Evolutionary conservation across 23 tunicate species (phyloP), one percentile per base, ranked within the genome.

Genomic region (Ciona savignyi): DNA sequence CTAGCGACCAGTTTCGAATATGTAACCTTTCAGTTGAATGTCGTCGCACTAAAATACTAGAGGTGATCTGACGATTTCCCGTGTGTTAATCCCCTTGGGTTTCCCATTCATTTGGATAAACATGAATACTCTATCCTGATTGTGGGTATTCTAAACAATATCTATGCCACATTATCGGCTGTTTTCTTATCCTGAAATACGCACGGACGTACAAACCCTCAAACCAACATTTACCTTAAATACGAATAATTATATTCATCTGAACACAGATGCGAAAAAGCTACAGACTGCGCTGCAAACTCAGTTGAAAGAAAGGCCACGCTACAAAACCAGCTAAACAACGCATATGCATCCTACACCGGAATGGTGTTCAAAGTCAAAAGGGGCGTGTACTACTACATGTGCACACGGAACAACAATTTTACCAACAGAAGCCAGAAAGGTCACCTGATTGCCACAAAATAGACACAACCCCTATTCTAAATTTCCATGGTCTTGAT

Each of bases 381-480:
- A 31, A 61, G 27, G 30, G 99, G 95, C 35, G 35, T 24, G 23
- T 63, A 83, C 42, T 70, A 87, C 60, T 86, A 80, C 79, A 66
- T 86, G 68, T 80, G 93, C 80, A 66, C 95, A 23, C 83, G 98
- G 29, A 92, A 92, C 80, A 92, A 92, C 72, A 86, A 87, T 79
- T 92, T 92, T 42, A 67, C 88, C n/a, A 86, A 86, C 72, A 68
- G 94, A 15, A 77, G 78, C 30, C 98, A 92, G 35, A 92, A 92
- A 81, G 98, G 93, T 20, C 26, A 34, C 60, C 72, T 89, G 27
- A 66, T 63, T 2, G 88, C 78, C 30, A 34, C 30, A n/a, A n/a
- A n/a, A n/a, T n/a, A n/a, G n/a, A n/a, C n/a, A n/a, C n/a, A n/a
- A n/a, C n/a, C n/a, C n/a, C n/a, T n/a, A n/a, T n/a, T n/a, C n/a